These are phyloP conservation scores for Ptychoptera contaminata DNA, from an alignment of 2,888 invertebrate genomes.

Conservation along the genomic window DNA sequence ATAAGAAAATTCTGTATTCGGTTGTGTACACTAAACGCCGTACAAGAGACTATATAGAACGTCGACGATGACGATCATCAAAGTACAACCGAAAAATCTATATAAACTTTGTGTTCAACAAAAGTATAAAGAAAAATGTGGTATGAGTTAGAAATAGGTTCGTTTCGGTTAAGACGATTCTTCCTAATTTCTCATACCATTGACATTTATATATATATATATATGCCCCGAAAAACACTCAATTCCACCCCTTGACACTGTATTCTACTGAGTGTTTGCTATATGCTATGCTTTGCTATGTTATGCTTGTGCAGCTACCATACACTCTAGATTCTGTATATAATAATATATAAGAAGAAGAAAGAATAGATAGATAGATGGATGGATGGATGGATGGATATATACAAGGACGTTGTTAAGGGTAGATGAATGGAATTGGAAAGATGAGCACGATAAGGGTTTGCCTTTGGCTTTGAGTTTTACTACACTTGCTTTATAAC, in stretches of 20 bases:
- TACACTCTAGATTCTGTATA: neutral
- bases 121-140: neutral
- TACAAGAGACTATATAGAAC: neutral
- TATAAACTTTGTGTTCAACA: neutral
- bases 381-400: neutral
- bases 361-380: neutral
- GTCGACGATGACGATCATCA: neutral
- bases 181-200: neutral
- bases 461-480: too few species aligned
- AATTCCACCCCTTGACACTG: neutral
- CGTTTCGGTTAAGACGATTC: neutral
- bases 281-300: too few species aligned
- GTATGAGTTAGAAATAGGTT: neutral
- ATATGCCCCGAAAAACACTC: neutral
- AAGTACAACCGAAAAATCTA: neutral
- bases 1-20: too few species aligned
- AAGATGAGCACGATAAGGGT: too few species aligned
- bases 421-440: neutral
- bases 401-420: slow-evolving; percentile 1
- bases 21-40: too few species aligned
- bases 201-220: neutral
- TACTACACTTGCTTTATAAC: too few species aligned
- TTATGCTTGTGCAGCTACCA: too few species aligned
- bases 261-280: neutral
- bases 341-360: neutral